A percentile compares a stretch with the other conserved stretches of the same genome.
Evolutionary conservation across 2,888 invertebrate species (phyloP).

Genomic region (Anodontia alba): DNA sequence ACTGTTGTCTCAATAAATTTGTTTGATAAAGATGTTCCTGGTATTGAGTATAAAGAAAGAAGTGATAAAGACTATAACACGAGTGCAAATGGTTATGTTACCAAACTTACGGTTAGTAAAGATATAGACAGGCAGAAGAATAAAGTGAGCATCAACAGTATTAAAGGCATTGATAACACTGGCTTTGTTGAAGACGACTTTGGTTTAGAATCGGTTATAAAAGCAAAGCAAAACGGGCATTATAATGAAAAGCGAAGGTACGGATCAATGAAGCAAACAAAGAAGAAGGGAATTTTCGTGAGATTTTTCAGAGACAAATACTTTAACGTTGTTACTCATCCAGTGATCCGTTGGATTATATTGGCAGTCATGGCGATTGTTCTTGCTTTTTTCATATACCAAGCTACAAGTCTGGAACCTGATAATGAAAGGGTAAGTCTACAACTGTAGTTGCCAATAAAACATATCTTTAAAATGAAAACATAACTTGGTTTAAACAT

Average conservation of each 20-base stretch:
- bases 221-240: neutral
- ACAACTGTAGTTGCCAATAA: too few relatives aligned
- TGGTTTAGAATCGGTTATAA: neutral
- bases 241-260: neutral
- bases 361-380: constrained; percentile 59
- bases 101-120: neutral
- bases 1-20: neutral
- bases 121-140: neutral
- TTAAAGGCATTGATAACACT: neutral
- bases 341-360: constrained; percentile 67
- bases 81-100: neutral
- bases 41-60: neutral
- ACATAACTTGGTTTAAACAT: too few relatives aligned
- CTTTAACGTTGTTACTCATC: constrained; percentile 73
- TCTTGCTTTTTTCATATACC: constrained; percentile 63
- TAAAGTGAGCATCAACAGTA: neutral
- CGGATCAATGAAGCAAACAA: constrained; percentile 19
- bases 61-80: neutral
- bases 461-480: too few relatives aligned
- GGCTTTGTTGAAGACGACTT: constrained; percentile 21
- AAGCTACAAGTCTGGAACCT: constrained; percentile 70
- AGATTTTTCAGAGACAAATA: constrained; percentile 72
- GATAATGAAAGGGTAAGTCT: constrained; percentile 78
- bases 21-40: neutral
- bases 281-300: constrained; percentile 63